Evolutionary conservation across 2,797 vertebrate species (phyloP).

Genomic region (Gadopsis marmoratus): DNA sequence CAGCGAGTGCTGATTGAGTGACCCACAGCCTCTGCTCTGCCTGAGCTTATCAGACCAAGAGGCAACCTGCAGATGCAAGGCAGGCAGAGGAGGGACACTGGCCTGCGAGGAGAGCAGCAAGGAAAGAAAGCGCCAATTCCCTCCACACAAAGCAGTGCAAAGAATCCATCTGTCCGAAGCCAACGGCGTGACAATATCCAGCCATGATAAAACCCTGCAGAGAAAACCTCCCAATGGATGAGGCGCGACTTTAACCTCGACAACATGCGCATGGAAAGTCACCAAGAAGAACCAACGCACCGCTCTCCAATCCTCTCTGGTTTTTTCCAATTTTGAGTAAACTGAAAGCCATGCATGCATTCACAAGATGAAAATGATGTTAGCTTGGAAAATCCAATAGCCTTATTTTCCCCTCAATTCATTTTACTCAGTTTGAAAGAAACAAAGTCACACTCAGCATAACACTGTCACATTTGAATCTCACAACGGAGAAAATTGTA

Average conservation of each 20-base stretch:
- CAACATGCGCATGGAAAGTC: conserved; percentile 42
- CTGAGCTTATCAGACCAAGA: conserved; percentile 73
- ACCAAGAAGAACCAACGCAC: conserved; percentile 12
- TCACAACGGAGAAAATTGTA: conserved; percentile 37
- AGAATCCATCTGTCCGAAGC: conserved; percentile 52
- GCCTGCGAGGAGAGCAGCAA: conserved; percentile 53
- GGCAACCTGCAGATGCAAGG: conserved; percentile 67
- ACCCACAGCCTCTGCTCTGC: conserved; percentile 68
- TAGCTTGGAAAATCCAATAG: conserved; percentile 28
- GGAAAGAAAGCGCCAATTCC: conserved; percentile 50
- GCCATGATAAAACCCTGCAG: conserved; percentile 42
- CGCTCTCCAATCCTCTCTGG: not conserved
- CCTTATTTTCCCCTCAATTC: conserved; percentile 12
- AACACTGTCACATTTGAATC: conserved; percentile 31
- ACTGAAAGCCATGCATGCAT: conserved; percentile 27
- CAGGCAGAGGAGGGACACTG: conserved; percentile 48
- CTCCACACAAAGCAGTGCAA: conserved; percentile 57
- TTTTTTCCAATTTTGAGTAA: conserved; percentile 22
- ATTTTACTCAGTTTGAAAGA: conserved; percentile 12
- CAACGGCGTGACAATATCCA: conserved; percentile 46
- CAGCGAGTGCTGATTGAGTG: conserved; percentile 81
- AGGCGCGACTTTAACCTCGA: conserved; percentile 57
- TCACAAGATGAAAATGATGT: conserved; percentile 28
- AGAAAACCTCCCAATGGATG: conserved; percentile 21
- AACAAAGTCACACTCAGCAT: conserved; percentile 11